Base-by-base conservation (phyloP, 2,113 vertebrate genomes). In the Oriolus oriolus region DNA sequence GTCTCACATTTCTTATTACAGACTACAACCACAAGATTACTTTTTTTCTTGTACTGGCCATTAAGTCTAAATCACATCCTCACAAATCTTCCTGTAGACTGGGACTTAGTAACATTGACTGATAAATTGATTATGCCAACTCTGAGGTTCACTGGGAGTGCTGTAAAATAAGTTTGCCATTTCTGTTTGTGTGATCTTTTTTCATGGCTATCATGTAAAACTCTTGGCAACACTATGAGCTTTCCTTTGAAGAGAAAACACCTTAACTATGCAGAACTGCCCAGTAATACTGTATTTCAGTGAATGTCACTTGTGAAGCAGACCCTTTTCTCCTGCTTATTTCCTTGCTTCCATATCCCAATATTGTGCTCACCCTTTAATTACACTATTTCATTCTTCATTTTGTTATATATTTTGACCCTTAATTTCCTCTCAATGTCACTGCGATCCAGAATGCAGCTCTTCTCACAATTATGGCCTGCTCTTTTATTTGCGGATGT, bases 361-460 rank as follows among this genome's bases (percentile, higher is more conserved):
- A 47, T n/a, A 85, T 83, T 82, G 68, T 20, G 11, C 17, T 90
- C 22, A 42, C 31, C 11, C 22, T 79, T 64, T 76, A 94, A 60
- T 52, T 64, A 78, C 7, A 68, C 27, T 13, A 49, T 87, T 84
- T 82, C 30, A 44, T 24, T 94, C 44, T 79, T 87, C 30, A 64
- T 81, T 95, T 87, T 35, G 23, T 91, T 90, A 45, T 79, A 9
- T 84, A 6, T 79, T 75, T 91, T 91, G 61, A 56, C 79, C 78
- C 52, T 76, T 76, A 85, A 88, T 85, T 88, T 54, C n/a, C 10
- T 87, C 39, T 83, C 49, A 88, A 41, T 76, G 37, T 79, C 49
- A 73, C 53, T 79, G 57, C 9, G 52, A 39, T 71, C 19, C 66
- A 76, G 57, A 89, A 87, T 65, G 20, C 15, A 78, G 12, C 14